Evolutionary conservation across 2,797 vertebrate species (phyloP).

Genomic region (Acridotheres tristis): DNA sequence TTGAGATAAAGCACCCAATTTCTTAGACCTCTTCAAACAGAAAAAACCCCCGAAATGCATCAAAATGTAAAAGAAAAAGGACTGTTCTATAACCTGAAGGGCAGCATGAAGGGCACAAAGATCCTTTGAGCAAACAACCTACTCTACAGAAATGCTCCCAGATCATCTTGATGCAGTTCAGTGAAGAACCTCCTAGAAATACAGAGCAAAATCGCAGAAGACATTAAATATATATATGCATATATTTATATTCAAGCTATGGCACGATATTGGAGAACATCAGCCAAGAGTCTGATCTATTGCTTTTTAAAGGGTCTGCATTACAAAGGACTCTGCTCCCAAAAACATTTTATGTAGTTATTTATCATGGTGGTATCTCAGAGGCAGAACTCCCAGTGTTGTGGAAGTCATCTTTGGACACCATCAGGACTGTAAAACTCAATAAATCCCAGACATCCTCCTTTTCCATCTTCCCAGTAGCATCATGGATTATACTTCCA

Average conservation of each 20-base stretch:
- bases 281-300: background rate
- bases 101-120: background rate
- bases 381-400: background rate
- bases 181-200: background rate
- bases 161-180: background rate
- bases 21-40: background rate
- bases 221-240: background rate
- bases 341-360: background rate
- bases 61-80: background rate
- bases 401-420: background rate
- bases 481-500: background rate
- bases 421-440: background rate
- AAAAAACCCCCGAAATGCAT: background rate
- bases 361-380: background rate
- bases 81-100: background rate
- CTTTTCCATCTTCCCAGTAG: background rate
- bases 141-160: background rate
- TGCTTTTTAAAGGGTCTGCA: background rate
- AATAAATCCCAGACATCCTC: background rate
- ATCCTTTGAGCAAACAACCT: background rate
- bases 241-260: background rate
- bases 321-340: background rate
- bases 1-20: conserved; percentile 27
- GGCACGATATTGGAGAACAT: background rate
- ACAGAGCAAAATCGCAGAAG: background rate